Conservation (phyloP, 35 echinoderm and acorn worm species). For the Ophioderma brevispina region DNA sequence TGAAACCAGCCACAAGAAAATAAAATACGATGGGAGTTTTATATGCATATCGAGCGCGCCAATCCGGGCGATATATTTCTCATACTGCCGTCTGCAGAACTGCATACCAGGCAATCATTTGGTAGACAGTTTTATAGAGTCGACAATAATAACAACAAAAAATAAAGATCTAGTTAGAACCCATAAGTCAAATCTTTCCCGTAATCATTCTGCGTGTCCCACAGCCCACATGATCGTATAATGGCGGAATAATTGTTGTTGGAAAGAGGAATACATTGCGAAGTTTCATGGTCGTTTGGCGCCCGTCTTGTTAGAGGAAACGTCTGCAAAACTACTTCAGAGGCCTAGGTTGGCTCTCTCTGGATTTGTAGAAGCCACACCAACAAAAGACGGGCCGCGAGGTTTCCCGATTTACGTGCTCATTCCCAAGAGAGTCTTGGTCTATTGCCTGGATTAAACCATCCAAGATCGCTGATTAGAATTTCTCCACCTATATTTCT, state of each 20-base stretch:
- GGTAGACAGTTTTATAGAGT: background rate
- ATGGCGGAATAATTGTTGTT: background rate
- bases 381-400: conserved; percentile 6
- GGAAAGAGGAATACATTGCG: background rate
- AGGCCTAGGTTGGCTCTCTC: conserved; percentile 1
- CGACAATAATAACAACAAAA: background rate
- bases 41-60: background rate
- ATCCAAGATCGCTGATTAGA: too few species aligned
- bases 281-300: conserved; percentile 12
- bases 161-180: background rate
- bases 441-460: too few species aligned
- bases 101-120: background rate
- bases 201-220: background rate
- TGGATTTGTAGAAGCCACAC: background rate
- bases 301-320: conserved; percentile 2
- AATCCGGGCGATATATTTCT: background rate
- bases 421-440: background rate
- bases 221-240: background rate
- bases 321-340: conserved; percentile 2
- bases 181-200: background rate
- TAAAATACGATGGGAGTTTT: background rate
- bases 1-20: background rate
- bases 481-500: too few species aligned
- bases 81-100: background rate
- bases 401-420: background rate